Evolutionary conservation across 2,113 vertebrate species (phyloP).

Genomic region (Cyanoliseus patagonus): DNA sequence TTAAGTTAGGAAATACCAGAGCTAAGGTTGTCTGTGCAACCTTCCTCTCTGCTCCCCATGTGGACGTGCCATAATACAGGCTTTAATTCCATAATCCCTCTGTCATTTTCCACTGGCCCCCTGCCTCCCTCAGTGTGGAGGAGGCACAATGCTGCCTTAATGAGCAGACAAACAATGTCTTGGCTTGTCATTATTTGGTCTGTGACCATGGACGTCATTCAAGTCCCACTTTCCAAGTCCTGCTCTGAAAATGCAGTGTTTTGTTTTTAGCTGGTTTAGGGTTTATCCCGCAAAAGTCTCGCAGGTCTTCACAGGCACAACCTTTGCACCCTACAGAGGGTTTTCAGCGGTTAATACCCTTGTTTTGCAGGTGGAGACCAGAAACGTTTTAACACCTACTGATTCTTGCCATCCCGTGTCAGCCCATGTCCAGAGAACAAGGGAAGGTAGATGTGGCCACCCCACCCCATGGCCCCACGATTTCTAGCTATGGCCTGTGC

Average conservation of each 20-base stretch:
- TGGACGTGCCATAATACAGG: not conserved
- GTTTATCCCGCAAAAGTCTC: not conserved
- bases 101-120: not conserved
- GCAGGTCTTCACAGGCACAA: not conserved
- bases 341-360: not conserved
- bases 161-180: not conserved
- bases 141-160: constrained; percentile 8
- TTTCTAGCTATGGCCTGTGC: not conserved
- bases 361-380: not conserved
- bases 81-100: not conserved
- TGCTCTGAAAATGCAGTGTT: not conserved
- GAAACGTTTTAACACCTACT: rapidly evolving
- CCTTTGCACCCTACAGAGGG: not conserved
- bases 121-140: not conserved
- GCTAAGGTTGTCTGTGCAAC: constrained; percentile 9
- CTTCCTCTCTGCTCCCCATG: not conserved
- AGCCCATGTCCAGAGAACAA: not conserved
- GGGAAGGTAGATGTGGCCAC: not conserved
- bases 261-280: not conserved
- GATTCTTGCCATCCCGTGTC: not conserved
- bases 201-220: not conserved
- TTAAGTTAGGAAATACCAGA: constrained; percentile 20
- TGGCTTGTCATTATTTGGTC: not conserved
- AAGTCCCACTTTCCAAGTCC: not conserved
- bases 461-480: not conserved